Evolutionary conservation across 2,797 vertebrate genomes (phyloP).

Genomic region (Girardinus metallicus): DNA sequence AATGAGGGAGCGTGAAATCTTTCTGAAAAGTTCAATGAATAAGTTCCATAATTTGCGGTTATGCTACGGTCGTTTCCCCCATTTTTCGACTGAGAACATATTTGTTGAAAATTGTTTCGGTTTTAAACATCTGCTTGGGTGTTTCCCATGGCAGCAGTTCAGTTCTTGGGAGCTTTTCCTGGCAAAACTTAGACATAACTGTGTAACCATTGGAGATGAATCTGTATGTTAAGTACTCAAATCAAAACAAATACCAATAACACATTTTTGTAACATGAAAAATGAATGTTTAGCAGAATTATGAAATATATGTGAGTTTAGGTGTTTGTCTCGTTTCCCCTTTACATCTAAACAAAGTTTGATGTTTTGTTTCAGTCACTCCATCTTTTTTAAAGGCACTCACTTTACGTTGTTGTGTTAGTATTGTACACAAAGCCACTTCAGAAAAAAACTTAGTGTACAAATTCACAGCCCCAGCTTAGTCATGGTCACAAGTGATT

Average conservation of each 20-base stretch:
- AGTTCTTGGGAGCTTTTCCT: not conserved
- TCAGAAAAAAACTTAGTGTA: not conserved
- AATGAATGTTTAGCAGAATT: not conserved
- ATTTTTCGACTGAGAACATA: not conserved
- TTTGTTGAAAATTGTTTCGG: not conserved
- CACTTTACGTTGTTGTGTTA: constrained; percentile 17
- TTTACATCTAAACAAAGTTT: not conserved
- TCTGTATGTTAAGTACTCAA: not conserved
- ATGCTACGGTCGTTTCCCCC: not conserved
- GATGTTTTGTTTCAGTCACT: not conserved
- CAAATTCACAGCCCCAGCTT: constrained; percentile 19
- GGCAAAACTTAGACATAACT: not conserved
- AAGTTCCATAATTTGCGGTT: not conserved
- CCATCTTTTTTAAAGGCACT: constrained; percentile 2
- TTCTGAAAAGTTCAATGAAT: constrained; percentile 6
- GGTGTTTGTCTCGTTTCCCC: not conserved
- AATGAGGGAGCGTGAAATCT: constrained; percentile 36
- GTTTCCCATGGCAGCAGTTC: constrained; percentile 2
- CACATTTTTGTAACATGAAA: not conserved
- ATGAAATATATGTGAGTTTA: not conserved
- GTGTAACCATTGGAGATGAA: constrained; percentile 3
- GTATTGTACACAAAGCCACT: not conserved
- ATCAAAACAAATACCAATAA: constrained; percentile 3
- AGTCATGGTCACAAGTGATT: constrained; percentile 49
- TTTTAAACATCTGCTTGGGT: constrained; percentile 9